These are phyloP conservation scores for Hydrotaea cyrtoneurina DNA, from an alignment of 2,888 invertebrate species.

Conservation along the genomic window DNA sequence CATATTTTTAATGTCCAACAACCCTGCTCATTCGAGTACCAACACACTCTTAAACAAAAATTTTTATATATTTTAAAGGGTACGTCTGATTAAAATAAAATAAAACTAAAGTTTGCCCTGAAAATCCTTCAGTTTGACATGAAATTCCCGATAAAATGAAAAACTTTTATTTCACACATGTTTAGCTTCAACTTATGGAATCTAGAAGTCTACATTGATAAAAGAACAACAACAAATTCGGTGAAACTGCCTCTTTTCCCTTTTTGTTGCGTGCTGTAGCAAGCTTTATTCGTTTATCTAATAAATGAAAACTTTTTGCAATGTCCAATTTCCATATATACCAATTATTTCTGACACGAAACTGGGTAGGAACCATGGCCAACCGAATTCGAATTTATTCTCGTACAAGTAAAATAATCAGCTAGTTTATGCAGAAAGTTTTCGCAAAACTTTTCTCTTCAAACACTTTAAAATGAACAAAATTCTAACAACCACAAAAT, in stretches of 20 bases:
- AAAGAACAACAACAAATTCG: background rate
- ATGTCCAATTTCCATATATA: background rate
- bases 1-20: too few relatives aligned
- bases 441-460: conserved; percentile 17
- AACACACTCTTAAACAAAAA: too few relatives aligned
- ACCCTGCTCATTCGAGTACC: too few relatives aligned
- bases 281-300: background rate
- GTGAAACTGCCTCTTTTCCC: background rate
- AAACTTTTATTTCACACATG: too few relatives aligned
- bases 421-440: conserved; percentile 4
- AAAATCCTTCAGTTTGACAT: too few relatives aligned
- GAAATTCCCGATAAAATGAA: too few relatives aligned
- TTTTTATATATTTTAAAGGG: too few relatives aligned
- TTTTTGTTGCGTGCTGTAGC: background rate
- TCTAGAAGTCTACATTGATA: too few relatives aligned
- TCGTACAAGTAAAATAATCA: conserved; percentile 1
- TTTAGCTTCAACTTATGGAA: too few relatives aligned
- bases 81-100: too few relatives aligned
- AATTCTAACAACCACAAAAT: conserved; percentile 29
- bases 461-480: conserved; percentile 17
- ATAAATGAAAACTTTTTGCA: background rate
- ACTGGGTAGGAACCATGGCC: background rate
- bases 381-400: background rate
- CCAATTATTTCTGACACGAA: background rate
- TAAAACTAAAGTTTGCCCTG: too few relatives aligned